A percentile compares a stretch with the other conserved stretches of the same genome.
These are phyloP conservation scores for Australoheros scitulus DNA, from an alignment of 2,113 vertebrate genomes.

Conservation along the genomic window DNA sequence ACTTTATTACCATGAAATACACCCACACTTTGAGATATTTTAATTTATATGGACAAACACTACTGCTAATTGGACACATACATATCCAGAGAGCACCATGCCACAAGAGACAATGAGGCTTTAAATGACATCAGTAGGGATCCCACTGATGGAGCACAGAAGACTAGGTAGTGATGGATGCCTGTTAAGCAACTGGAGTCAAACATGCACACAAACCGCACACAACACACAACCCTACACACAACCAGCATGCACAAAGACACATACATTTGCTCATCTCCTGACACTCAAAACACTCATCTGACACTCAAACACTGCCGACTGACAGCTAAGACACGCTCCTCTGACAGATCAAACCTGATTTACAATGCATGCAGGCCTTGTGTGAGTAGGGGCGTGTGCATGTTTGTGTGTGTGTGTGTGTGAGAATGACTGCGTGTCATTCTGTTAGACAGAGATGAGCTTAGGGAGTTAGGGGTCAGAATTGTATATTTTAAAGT, in stretches of 20 bases:
- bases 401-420: neutral
- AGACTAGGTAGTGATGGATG: constrained; percentile 49
- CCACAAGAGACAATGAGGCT: constrained; percentile 46
- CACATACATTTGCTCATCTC: constrained; percentile 48
- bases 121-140: constrained; percentile 46
- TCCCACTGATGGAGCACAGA: constrained; percentile 49
- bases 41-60: constrained; percentile 29
- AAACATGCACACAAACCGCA: constrained; percentile 39
- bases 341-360: constrained; percentile 74
- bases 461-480: constrained; percentile 62
- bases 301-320: constrained; percentile 66
- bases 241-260: constrained; percentile 18
- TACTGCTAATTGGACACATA: constrained; percentile 49
- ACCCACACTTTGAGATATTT: neutral
- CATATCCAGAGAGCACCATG: constrained; percentile 29
- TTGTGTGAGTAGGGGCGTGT: neutral
- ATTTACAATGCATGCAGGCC: constrained; percentile 66
- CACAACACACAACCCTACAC: neutral
- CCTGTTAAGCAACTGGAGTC: constrained; percentile 54
- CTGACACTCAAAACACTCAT: constrained; percentile 69
- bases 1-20: constrained; percentile 12
- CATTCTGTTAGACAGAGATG: constrained; percentile 35
- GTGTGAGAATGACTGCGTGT: constrained; percentile 16
- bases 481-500: constrained; percentile 69
- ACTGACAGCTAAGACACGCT: constrained; percentile 72